phyloP scores from a whole-genome alignment of 2,888 invertebrate species.

The Seira ritae region DNA sequence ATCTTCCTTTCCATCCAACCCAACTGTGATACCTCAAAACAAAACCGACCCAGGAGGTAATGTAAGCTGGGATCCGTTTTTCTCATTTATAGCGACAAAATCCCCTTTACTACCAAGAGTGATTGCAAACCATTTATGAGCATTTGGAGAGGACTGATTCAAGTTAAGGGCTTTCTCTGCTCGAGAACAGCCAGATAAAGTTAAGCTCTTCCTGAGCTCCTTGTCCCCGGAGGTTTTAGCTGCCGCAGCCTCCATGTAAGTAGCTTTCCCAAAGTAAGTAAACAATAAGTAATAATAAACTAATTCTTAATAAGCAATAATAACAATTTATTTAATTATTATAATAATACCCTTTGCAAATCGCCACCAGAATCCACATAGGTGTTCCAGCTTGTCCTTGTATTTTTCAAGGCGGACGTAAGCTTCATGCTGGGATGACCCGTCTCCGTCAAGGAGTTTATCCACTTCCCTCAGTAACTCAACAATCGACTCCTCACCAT shows the following conservation, averaged over 20 bases:
- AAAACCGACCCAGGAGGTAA: constrained; percentile 82
- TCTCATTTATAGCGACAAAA: constrained; percentile 80
- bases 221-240: constrained; percentile 73
- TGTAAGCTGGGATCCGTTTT: constrained; percentile 76
- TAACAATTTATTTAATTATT: no score
- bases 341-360: no score
- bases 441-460: constrained; percentile 75
- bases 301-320: no score
- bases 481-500: constrained; percentile 18
- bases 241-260: constrained; percentile 75
- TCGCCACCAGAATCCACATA: constrained; percentile 76
- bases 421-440: constrained; percentile 75
- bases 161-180: constrained; percentile 79
- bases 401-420: constrained; percentile 74
- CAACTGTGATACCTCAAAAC: constrained; percentile 81
- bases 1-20: constrained; percentile 83
- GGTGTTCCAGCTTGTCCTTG: constrained; percentile 74
- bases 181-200: constrained; percentile 73
- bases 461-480: constrained; percentile 74
- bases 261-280: no score
- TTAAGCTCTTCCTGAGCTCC: constrained; percentile 75
- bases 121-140: constrained; percentile 86
- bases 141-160: constrained; percentile 78
- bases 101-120: constrained; percentile 81
- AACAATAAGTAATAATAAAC: no score